Percentiles rank a stretch among this genome's conserved stretches.
phyloP scores from a whole-genome alignment of 1,140 invertebrate genomes.

The Drosophila pseudoananassae region DNA sequence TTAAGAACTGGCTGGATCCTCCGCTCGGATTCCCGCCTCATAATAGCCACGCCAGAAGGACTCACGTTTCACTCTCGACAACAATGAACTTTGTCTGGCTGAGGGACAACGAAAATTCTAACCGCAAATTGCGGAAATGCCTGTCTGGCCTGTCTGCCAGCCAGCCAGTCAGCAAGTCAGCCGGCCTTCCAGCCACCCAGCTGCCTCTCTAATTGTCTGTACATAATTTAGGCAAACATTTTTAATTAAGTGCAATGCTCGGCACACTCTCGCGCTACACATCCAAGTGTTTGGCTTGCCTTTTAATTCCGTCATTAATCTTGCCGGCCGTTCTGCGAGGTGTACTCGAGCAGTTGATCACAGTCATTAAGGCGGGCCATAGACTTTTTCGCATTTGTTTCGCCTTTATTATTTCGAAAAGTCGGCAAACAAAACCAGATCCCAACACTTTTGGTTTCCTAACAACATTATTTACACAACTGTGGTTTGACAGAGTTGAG shows the following conservation, averaged over 20 bases:
- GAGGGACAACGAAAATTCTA: conserved; percentile 10
- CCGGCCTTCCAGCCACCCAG: background rate
- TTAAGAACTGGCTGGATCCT: conserved; percentile 38
- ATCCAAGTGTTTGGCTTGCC: conserved; percentile 30
- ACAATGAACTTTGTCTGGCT: conserved; percentile 32
- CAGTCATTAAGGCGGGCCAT: conserved; percentile 12
- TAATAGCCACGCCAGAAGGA: conserved; percentile 12
- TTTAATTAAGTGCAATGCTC: conserved; percentile 61
- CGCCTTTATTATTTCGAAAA: conserved; percentile 5
- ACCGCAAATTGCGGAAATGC: conserved; percentile 41
- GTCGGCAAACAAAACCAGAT: conserved; percentile 34
- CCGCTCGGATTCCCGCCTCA: conserved; percentile 29
- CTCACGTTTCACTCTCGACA: conserved; percentile 40
- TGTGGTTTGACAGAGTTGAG: conserved; percentile 1
- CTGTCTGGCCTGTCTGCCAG: conserved; percentile 39
- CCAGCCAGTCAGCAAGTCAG: background rate
- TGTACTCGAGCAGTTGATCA: conserved; percentile 32
- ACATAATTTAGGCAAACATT: conserved; percentile 67
- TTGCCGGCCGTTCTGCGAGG: conserved; percentile 26
- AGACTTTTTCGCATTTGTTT: conserved; percentile 20
- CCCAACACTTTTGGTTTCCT: conserved; percentile 31
- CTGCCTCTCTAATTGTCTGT: conserved; percentile 65
- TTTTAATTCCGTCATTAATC: conserved; percentile 53
- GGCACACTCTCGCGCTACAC: conserved; percentile 12
- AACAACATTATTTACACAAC: conserved; percentile 22